Percentiles rank a stretch among this genome's conserved stretches.
Evolutionary conservation across 2,888 invertebrate species (phyloP).

Genomic region (Catotricha subobsoleta): DNA sequence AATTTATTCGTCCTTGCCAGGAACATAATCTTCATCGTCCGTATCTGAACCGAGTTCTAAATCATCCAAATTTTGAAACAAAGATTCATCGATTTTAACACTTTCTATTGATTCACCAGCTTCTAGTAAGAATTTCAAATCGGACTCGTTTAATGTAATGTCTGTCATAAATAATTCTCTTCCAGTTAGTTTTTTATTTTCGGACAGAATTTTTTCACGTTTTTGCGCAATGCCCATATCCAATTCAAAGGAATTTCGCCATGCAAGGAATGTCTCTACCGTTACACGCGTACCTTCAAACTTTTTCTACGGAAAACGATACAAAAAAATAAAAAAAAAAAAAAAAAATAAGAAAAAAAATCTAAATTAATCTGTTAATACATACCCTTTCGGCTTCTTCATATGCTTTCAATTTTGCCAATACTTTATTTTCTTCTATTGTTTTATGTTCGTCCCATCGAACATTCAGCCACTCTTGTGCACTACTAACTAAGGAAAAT

Average conservation of each 20-base stretch:
- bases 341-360: not conserved
- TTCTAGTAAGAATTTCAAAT: constrained; percentile 86
- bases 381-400: constrained; percentile 77
- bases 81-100: constrained; percentile 82
- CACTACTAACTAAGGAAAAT: constrained; percentile 82
- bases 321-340: not conserved
- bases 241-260: constrained; percentile 85
- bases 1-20: constrained; percentile 31
- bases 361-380: not conserved
- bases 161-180: constrained; percentile 86
- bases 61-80: constrained; percentile 80
- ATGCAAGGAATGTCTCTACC: constrained; percentile 84
- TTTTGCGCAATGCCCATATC: constrained; percentile 64
- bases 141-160: constrained; percentile 85
- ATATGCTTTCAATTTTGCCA: constrained; percentile 47
- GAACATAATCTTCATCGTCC: constrained; percentile 46
- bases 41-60: constrained; percentile 54
- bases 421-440: constrained; percentile 48
- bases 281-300: constrained; percentile 93
- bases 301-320: constrained; percentile 46
- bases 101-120: constrained; percentile 36
- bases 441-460: constrained; percentile 65
- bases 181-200: constrained; percentile 74
- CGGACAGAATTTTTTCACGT: constrained; percentile 49
- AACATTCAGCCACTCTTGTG: constrained; percentile 81